phyloP scores from a whole-genome alignment of 2,888 invertebrate species.

The Lysandra coridon region DNA sequence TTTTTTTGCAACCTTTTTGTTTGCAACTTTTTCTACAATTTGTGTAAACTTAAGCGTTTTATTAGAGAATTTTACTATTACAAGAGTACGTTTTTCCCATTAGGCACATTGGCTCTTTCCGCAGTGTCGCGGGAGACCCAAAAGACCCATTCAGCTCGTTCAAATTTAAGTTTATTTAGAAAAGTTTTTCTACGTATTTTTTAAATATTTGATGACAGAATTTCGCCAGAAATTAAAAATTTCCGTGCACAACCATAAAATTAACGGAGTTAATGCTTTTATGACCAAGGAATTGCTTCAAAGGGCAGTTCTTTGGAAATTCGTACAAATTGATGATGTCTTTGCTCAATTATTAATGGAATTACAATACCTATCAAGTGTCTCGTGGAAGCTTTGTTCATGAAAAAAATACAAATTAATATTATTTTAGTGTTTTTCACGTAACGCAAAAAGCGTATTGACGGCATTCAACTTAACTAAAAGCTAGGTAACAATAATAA shows the following conservation, averaged over 20 bases:
- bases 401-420: too few species aligned
- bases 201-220: neutral
- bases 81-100: neutral
- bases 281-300: too few species aligned
- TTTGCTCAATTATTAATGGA: too few species aligned
- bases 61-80: neutral
- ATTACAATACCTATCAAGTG: too few species aligned
- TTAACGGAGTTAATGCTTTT: neutral
- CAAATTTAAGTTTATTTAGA: neutral
- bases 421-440: too few species aligned
- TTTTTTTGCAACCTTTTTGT: too few species aligned
- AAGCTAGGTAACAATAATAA: too few species aligned
- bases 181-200: neutral
- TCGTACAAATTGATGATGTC: too few species aligned
- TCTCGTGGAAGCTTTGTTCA: too few species aligned
- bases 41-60: neutral
- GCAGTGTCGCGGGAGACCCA: neutral
- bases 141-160: neutral
- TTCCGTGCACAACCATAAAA: neutral
- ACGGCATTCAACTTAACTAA: too few species aligned
- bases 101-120: neutral
- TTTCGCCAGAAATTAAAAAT: neutral
- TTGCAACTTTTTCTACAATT: neutral
- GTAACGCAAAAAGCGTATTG: too few species aligned
- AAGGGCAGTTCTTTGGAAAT: too few species aligned